Conservation (phyloP, 2,113 vertebrate species). For the Nycticorax nycticorax region DNA sequence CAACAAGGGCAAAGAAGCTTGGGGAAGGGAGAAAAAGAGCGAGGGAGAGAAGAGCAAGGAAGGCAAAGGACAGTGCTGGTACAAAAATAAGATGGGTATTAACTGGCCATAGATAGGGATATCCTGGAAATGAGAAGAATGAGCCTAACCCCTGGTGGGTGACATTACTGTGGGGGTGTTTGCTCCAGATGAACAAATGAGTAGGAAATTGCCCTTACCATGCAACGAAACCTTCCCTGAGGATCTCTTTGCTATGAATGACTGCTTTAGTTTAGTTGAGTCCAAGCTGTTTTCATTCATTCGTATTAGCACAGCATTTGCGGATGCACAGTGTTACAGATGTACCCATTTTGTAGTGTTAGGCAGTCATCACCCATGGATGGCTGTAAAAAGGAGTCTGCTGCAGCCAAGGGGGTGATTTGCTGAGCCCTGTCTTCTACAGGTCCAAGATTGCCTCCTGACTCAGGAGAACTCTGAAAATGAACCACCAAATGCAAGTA, state of each 20-base stretch:
- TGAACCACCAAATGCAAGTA: background rate
- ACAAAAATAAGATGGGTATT: background rate
- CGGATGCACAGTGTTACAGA: background rate
- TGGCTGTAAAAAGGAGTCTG: background rate
- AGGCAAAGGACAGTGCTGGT: background rate
- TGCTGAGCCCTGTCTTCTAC: background rate
- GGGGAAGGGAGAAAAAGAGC: background rate
- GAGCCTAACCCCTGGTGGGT: background rate
- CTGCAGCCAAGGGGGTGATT: background rate
- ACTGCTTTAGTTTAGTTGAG: background rate
- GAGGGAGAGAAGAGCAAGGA: background rate
- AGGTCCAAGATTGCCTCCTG: background rate
- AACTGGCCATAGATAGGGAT: background rate
- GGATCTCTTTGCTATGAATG: background rate
- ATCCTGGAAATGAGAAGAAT: background rate
- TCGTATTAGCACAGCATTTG: background rate
- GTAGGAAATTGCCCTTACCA: constrained; percentile 24
- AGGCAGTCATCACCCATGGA: background rate
- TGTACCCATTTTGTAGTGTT: background rate
- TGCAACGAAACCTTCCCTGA: constrained; percentile 2
- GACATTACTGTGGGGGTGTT: background rate
- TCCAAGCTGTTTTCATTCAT: background rate
- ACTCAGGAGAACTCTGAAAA: background rate
- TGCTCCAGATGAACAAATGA: background rate
- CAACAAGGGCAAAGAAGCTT: background rate